Conservation (phyloP, 2,888 invertebrate species). For the Ellobium chinense region DNA sequence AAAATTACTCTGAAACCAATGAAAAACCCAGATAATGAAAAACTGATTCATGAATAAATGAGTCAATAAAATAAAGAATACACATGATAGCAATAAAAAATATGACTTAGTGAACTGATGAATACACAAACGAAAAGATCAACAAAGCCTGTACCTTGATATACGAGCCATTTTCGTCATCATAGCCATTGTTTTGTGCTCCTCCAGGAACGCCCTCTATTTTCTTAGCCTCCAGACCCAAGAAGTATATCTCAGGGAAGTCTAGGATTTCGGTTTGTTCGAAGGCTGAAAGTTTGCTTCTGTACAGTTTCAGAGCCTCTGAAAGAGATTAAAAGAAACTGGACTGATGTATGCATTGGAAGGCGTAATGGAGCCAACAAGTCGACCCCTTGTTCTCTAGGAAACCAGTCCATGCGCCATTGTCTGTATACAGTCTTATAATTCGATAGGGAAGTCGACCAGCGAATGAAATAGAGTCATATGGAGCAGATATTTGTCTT, state of each 20-base stretch:
- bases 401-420: too few relatives aligned
- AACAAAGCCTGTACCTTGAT: slow-evolving; percentile 85
- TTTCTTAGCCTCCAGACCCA: slow-evolving; percentile 80
- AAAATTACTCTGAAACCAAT: too few relatives aligned
- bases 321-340: slow-evolving; percentile 31
- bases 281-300: slow-evolving; percentile 91
- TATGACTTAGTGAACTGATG: background rate
- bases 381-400: too few relatives aligned
- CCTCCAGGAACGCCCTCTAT: slow-evolving; percentile 74
- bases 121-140: background rate
- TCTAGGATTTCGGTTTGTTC: slow-evolving; percentile 92
- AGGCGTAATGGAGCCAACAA: too few relatives aligned
- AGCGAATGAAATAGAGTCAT: too few relatives aligned
- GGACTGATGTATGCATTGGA: too few relatives aligned
- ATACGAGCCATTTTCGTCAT: slow-evolving; percentile 85
- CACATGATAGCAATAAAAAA: too few relatives aligned
- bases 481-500: too few relatives aligned
- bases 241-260: slow-evolving; percentile 96
- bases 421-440: too few relatives aligned
- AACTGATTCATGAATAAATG: too few relatives aligned
- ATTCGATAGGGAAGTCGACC: too few relatives aligned
- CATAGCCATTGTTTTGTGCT: slow-evolving; percentile 76
- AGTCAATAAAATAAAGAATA: background rate
- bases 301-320: slow-evolving; percentile 86
- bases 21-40: too few relatives aligned